Evolutionary conservation across 2,797 vertebrate species (phyloP), one percentile per base, ranked within the genome.

Genomic region (Phoxinus dragarum): DNA sequence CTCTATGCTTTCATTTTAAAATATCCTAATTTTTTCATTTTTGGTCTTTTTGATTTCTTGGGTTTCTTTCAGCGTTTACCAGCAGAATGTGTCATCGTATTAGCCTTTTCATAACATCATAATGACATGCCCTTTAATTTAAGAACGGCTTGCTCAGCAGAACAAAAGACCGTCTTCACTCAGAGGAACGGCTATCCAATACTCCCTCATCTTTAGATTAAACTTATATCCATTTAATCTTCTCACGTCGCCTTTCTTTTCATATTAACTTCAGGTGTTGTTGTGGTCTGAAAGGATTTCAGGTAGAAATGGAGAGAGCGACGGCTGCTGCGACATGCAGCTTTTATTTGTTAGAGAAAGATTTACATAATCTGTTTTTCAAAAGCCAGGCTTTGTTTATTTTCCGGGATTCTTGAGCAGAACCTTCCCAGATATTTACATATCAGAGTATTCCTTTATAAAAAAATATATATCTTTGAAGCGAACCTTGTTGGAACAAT

Each of bases 351-450:
- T 40, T 40, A 34, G 23, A 54, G 36, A 78, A 42, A 61, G 2
- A 66, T 47, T 79, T 47, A 47, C 27, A 66, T 66, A 80, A 66
- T 47, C 23, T 71, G 49, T 69, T 40, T 69, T 71, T 56, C 47
- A 81, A 71, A 81, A 10, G 27, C 61, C 27, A 34, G 9, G 47
- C 47, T 71, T 71, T 40, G 49, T 42, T 71, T 23, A 56, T 68
- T 38, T 68, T 68, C 31, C 12, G 4, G n/a, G 31, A 67, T 49
- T 52, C 19, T 52, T 68, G 1, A 49, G 10, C 19, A n/a, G 4
- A 67, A 49, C 27, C 40, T 49, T 67, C 31, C 42, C 19, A 34
- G 11, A 67, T 68, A 49, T 80, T 80, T 49, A 49, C 61, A 80
- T 49, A n/a, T 80, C 42, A 52, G 19, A 67, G 19, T 38, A 68